These are phyloP conservation scores for Taenaris catops DNA, from an alignment of 2,888 invertebrate species.

Conservation along the genomic window DNA sequence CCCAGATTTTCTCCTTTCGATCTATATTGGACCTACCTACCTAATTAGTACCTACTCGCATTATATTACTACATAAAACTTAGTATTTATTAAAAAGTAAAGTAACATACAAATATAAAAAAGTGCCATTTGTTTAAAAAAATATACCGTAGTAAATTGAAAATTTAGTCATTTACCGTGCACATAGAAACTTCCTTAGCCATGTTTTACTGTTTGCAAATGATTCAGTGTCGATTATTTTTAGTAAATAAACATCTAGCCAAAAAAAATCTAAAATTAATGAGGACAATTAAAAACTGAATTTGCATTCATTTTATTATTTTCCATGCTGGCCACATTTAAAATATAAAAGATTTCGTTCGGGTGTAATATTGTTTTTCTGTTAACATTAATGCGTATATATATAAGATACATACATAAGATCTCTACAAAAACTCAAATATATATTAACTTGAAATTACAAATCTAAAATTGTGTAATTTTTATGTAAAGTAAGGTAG, in stretches of 20 bases:
- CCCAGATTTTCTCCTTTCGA: too few relatives aligned
- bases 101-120: not conserved
- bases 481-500: too few relatives aligned
- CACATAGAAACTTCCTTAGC: slow-evolving; percentile 72
- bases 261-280: slow-evolving; percentile 16
- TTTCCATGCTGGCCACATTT: slow-evolving; percentile 9
- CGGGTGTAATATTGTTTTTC: not conserved
- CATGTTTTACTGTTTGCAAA: slow-evolving; percentile 40
- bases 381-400: too few relatives aligned
- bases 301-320: slow-evolving; percentile 28
- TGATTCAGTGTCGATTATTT: slow-evolving; percentile 23
- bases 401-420: too few relatives aligned
- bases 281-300: slow-evolving; percentile 30
- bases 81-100: too few relatives aligned
- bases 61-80: too few relatives aligned
- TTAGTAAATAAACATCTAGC: slow-evolving; percentile 15
- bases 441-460: too few relatives aligned
- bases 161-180: slow-evolving; percentile 49
- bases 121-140: not conserved
- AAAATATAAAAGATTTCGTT: not conserved
- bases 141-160: too few relatives aligned
- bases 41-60: too few relatives aligned
- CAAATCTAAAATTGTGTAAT: too few relatives aligned
- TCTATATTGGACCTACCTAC: too few relatives aligned
- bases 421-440: too few relatives aligned